Evolutionary conservation across 2,113 vertebrate genomes (phyloP), one percentile per base, ranked within the genome.

Genomic region (Corythaeola cristata): DNA sequence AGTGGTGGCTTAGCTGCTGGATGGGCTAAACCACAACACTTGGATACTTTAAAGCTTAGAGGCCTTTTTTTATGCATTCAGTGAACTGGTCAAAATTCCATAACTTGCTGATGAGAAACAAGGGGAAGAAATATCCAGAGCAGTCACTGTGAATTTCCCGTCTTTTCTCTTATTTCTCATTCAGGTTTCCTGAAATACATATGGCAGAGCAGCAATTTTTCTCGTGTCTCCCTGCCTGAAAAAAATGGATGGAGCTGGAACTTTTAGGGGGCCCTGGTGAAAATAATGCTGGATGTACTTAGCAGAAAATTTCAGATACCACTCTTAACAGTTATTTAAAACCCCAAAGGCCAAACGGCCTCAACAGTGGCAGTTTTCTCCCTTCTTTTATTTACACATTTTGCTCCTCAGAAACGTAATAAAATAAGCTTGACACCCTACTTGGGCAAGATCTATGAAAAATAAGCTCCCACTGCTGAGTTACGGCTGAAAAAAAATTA

Each of bases 11-110:
- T 12, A 44, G 41, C 41, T 15, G 41, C 41, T 15, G 41, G 14
- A 14, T 12, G 41, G 41, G 41, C 41, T 44, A 15, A 44, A 12
- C 41, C 41, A 44, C 41, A 15, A 44, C 41, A 10, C 41, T 15
- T 44, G 22, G n/a, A 62, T 80, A 73, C 59, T 94, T 94, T 32
- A 60, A 97, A 76, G 67, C 80, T 88, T 87, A 94, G 94, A 88
- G 58, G 27, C 18, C 53, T 79, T 96, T 91, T 91, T 93, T 76
- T 75, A 64, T 79, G 45, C 4, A 11, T 79, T 68, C 91, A 94
- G 88, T 66, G 77, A 56, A 8, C 62, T 88, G 49, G 74, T 69
- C 58, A 96, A 79, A 96, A 89, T 85, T 79, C 39, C 2, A 5
- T 78, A 89, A 73, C 94, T 88, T 82, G 39, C 22, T 93, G 22